A percentile compares a stretch with the other conserved stretches of the same genome.
Evolutionary conservation across 1,140 invertebrate genomes (phyloP).

Genomic region (Brachionus calyciflorus): DNA sequence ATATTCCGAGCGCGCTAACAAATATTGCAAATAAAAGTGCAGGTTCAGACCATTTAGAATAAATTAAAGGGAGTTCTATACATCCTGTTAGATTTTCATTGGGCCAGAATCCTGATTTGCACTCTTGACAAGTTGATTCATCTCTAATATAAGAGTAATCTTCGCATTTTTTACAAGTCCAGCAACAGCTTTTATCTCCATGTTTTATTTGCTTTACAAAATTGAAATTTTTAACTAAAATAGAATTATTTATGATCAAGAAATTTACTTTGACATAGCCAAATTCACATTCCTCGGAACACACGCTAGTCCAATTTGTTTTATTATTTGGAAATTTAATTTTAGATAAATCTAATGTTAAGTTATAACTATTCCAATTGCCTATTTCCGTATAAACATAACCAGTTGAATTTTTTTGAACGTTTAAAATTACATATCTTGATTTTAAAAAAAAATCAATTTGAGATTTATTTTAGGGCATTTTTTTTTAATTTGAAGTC

Average conservation of each 20-base stretch:
- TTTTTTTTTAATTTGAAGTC: too few species aligned
- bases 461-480: not conserved
- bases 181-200: constrained; percentile 70
- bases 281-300: constrained; percentile 37
- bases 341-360: constrained; percentile 7
- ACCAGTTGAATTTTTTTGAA: constrained; percentile 25
- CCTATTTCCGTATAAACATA: constrained; percentile 36
- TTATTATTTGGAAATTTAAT: constrained; percentile 1
- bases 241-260: not conserved
- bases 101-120: constrained; percentile 67
- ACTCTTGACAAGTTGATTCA: constrained; percentile 65
- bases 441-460: not conserved
- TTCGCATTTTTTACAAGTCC: constrained; percentile 70
- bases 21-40: constrained; percentile 66
- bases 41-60: constrained; percentile 65
- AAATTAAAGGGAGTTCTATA: constrained; percentile 62
- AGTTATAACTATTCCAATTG: constrained; percentile 29
- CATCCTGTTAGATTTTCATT: constrained; percentile 67
- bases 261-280: constrained; percentile 30
- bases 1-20: constrained; percentile 68
- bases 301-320: not conserved
- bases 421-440: constrained; percentile 42
- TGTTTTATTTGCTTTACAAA: constrained; percentile 66
- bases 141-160: constrained; percentile 66
- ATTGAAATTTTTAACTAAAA: constrained; percentile 44